Evolutionary conservation across 2,888 invertebrate species (phyloP).

Genomic region (Cistogaster globosa): DNA sequence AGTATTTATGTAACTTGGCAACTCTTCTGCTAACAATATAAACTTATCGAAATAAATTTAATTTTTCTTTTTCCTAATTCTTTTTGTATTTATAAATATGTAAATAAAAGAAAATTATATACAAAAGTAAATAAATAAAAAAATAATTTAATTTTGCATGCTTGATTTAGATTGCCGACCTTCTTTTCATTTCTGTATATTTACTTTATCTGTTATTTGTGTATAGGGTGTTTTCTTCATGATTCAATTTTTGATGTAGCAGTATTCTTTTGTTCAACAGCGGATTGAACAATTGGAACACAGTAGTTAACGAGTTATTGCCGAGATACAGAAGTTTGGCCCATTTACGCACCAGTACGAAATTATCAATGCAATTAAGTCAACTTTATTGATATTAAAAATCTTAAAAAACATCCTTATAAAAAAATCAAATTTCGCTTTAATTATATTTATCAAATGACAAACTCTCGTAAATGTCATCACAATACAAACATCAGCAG

Average conservation of each 20-base stretch:
- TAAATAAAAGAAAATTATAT: constrained; percentile 18
- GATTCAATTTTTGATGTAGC: too few relatives aligned
- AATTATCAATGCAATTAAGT: too few relatives aligned
- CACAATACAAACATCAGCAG: constrained; percentile 9
- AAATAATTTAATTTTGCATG: constrained; percentile 43
- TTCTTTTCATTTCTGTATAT: constrained; percentile 14
- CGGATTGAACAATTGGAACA: too few relatives aligned
- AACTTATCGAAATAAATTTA: constrained; percentile 22
- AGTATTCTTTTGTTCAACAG: too few relatives aligned
- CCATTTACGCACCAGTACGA: too few relatives aligned
- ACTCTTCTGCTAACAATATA: constrained; percentile 22
- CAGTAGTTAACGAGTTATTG: too few relatives aligned
- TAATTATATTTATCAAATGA: constrained; percentile 75
- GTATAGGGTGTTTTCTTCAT: constrained; percentile 60
- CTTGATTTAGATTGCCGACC: constrained; percentile 56
- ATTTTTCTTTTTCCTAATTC: constrained; percentile 9
- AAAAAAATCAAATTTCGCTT: constrained; percentile 76
- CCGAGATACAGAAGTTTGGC: too few relatives aligned
- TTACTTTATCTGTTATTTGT: constrained; percentile 72
- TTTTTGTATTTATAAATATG: constrained; percentile 40
- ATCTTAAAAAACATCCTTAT: too few relatives aligned
- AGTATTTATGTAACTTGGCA: neutral
- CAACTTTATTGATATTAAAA: too few relatives aligned
- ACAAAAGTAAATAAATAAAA: constrained; percentile 29
- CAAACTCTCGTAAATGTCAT: constrained; percentile 23